Percentiles rank a stretch among this genome's conserved stretches.
These are phyloP conservation scores for Athrips mouffetella DNA, from an alignment of 2,888 invertebrate genomes.

Conservation along the genomic window DNA sequence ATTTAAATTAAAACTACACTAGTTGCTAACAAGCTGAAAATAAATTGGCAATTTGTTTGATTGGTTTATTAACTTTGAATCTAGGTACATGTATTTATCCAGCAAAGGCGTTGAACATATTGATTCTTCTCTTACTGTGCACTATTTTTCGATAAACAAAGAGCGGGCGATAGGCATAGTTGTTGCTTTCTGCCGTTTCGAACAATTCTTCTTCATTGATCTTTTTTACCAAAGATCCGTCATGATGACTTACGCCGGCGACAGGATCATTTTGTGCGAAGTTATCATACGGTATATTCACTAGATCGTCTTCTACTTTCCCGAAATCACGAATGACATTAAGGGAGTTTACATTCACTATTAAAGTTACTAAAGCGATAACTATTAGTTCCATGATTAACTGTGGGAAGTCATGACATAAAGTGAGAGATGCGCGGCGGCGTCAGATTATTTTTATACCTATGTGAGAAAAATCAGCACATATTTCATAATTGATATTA, in stretches of 20 bases:
- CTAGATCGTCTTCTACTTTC: conserved; percentile 1
- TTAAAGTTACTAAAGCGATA: background rate
- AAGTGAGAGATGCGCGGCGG: no score
- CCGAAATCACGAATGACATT: background rate
- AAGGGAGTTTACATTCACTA: background rate
- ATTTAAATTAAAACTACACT: no score
- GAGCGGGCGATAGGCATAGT: conserved; percentile 58
- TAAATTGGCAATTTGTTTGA: conserved; percentile 12
- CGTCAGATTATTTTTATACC: background rate
- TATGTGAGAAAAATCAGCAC: background rate
- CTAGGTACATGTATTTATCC: conserved; percentile 39
- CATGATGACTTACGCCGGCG: background rate
- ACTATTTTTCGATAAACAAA: conserved; percentile 61
- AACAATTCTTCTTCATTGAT: conserved; percentile 32
- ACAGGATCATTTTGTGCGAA: background rate
- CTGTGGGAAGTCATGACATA: no score
- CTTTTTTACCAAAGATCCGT: background rate
- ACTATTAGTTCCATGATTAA: background rate
- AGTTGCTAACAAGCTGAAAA: background rate
- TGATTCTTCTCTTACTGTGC: conserved; percentile 61
- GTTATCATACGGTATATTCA: conserved; percentile 13
- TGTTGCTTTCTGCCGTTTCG: conserved; percentile 46
- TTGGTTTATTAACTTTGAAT: background rate
- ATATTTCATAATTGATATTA: background rate
- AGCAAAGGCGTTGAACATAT: conserved; percentile 65